Base-by-base conservation (phyloP, 2,888 invertebrate species). In the Drosophila neotestacea region DNA sequence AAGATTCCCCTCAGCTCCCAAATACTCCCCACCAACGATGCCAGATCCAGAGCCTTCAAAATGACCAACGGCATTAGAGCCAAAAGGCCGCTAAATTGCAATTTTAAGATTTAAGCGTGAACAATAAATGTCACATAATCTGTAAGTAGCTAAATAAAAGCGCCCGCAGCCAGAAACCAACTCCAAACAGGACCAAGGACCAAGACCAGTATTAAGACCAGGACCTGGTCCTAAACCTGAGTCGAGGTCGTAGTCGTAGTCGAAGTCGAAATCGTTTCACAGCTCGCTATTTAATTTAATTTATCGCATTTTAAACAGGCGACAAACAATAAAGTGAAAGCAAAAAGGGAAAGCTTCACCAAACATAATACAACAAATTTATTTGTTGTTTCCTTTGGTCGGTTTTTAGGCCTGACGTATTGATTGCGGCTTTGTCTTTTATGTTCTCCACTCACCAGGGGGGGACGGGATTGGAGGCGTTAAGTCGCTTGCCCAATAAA, bases 81-180 rank as follows among this genome's bases (percentile, higher is more conserved):
- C 69, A 67, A 30, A 65, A 77, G 70, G 87, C 83, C 80, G 86
- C 83, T 84, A 85, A 85, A 85, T 85, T 85, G 88, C 86, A 83
- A 85, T 85, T 85, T 86, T 73, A 79, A 86, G 90, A 91, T 91
- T 91, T 91, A 89, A 90, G 91, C 90, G 91, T 91, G 88, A 91
- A 91, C 91, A 92, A 91, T 92, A 92, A 92, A 92, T 92, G 92
- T 92, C 92, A 92, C 91, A 91, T 92, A 92, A 92, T 91, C 91
- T 91, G 89, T 91, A 91, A 92, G 89, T 84, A 81, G 82, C 88
- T 83, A 89, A 86, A 88, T 84, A 89, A 89, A 90, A 82, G 73
- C 71, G 75, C 76, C 70, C 80, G 63, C 78, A 80, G 72, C 36
- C 59, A 51, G 42, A 69, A n/a, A 6, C 30, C 10, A 32, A n/a